These are phyloP conservation scores for Mastomys natalensis DNA, from an alignment of 2,113 vertebrate genomes.

Conservation along the genomic window DNA sequence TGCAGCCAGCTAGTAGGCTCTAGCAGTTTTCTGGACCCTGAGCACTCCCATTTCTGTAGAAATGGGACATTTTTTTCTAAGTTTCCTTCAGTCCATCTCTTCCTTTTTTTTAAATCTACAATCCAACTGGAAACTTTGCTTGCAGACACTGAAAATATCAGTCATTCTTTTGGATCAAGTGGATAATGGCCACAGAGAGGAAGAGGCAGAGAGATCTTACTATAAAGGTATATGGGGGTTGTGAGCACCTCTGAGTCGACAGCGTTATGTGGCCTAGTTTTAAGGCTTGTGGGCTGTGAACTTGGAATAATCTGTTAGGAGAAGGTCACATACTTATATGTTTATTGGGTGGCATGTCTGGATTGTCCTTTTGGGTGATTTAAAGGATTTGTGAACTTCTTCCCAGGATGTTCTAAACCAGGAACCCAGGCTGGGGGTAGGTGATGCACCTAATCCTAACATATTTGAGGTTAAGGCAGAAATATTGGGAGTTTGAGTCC, in stretches of 20 bases:
- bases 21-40: not conserved
- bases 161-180: slow-evolving; percentile 39
- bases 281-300: not conserved
- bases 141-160: slow-evolving; percentile 20
- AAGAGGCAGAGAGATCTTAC: not conserved
- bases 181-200: not conserved
- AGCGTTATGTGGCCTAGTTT: not conserved
- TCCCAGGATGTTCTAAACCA: not conserved
- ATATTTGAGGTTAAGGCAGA: not conserved
- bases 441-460: not conserved
- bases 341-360: not conserved
- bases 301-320: slow-evolving; percentile 43
- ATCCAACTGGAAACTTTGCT: not conserved
- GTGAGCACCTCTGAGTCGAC: not conserved
- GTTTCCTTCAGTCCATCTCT: not conserved
- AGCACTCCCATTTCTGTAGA: not conserved
- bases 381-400: slow-evolving; percentile 27
- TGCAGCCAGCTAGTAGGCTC: not conserved
- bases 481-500: not conserved
- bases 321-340: not conserved
- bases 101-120: not conserved
- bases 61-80: not conserved
- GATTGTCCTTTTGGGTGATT: not conserved
- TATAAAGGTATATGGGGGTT: not conserved
- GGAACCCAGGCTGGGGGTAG: not conserved